These are phyloP conservation scores for Myiagra hebetior DNA, from an alignment of 2,113 vertebrate genomes.

Conservation along the genomic window DNA sequence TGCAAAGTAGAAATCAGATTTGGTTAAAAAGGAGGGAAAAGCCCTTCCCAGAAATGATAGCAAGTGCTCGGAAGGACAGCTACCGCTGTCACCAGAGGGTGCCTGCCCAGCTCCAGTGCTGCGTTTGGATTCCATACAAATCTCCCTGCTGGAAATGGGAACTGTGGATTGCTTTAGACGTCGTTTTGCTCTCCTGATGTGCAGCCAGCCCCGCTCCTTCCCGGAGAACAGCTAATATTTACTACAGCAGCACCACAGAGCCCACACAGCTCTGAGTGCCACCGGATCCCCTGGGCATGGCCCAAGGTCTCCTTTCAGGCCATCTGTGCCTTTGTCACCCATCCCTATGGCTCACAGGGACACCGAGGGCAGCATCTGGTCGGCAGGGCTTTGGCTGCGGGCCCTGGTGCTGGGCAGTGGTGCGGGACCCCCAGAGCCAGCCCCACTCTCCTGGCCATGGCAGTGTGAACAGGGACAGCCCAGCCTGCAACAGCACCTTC, in stretches of 20 bases:
- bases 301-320: neutral
- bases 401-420: neutral
- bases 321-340: slow-evolving; percentile 3
- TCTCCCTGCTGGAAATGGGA: neutral
- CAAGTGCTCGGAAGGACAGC: neutral
- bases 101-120: accelerated
- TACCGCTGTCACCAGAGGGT: neutral
- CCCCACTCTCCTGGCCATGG: accelerated
- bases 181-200: neutral
- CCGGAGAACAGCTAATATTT: slow-evolving; percentile 4
- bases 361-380: neutral
- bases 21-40: neutral
- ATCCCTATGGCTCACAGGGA: neutral
- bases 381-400: accelerated
- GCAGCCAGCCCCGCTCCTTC: neutral
- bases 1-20: slow-evolving; percentile 15
- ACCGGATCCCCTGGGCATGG: neutral
- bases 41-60: neutral
- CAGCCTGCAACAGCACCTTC: neutral
- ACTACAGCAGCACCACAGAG: neutral
- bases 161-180: neutral
- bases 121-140: neutral
- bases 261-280: neutral
- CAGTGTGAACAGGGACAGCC: neutral
- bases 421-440: neutral